Evolutionary conservation across 1,140 invertebrate genomes (phyloP), one percentile per base, ranked within the genome.

Genomic region (Ips nitidus): DNA sequence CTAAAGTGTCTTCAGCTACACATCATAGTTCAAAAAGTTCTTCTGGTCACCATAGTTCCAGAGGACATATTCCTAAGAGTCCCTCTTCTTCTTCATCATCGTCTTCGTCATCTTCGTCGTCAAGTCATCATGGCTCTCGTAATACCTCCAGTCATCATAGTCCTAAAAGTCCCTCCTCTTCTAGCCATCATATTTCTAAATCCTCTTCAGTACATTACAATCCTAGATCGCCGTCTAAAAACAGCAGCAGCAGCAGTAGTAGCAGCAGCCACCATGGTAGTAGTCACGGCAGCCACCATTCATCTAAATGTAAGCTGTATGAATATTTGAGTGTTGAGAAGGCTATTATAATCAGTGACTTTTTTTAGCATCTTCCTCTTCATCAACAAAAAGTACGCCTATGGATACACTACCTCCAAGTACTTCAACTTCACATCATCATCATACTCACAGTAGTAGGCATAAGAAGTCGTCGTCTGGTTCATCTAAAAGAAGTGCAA

Each of bases 401-500:
- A 69, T 69, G 67, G 67, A 68, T 52, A 68, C 66, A 22, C 41
- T 50, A 3, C 55, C 66, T 8, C 59, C 66, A 8, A 41, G 45
- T 4, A 67, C 52, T 42, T 61, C 70, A 38, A n/a, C 58, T 4
- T 58, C 71, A 5, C n/a, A n/a, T 66, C 50, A 36, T 40, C 53
- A 69, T 57, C 67, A 56, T 57, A 39, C 37, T 60, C 57, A 60
- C 41, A 42, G 50, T 22, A 66, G 60, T 62, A 70, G 65, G 37
- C 67, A 65, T 40, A 65, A 66, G 41, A 70, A 65, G 52, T 66
- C 65, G 5, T 66, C 65, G 5, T 66, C 63, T 38, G 41, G 41
- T 43, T 56, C 65, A 41, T 66, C 65, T 2, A 66, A 66, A 45
- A 1, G 64, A 66, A 57, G 64, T 39, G 45, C 36, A 1, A 59